Base-by-base conservation (phyloP, 1,140 invertebrate genomes). In the Caenorhabditis inopinata region DNA sequence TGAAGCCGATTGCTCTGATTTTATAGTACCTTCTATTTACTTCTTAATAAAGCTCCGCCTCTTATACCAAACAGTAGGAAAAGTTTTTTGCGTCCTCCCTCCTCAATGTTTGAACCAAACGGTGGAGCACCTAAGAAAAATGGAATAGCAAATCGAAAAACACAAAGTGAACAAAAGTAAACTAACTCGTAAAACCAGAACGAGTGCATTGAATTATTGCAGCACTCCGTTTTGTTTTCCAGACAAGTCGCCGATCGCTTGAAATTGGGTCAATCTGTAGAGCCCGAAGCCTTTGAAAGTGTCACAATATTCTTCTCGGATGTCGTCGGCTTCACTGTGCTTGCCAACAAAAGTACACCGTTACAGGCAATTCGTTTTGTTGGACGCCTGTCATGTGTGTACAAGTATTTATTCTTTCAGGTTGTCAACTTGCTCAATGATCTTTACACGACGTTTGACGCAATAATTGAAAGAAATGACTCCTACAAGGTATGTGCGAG, bases 391-490 rank as follows among this genome's bases (percentile, higher is more conserved):
- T n/a, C n/a, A 12, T 45, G 2, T 75, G 21, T 75, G 29, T 51
- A 27, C 48, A 42, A 47, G 7, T 75, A 29, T 48, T 75, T 75
- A 45, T 35, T 76, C 35, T 38, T 82, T 47, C 81, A 92, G 91
- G 95, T 98, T 32, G 95, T 98, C 1, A 94, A 96, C 88, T 91
- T 98, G 1, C 92, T 98, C 6, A 98, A 97, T 89, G 95, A 97
- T 89, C 91, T 97, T 11, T 97, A 97, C 89, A 96, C 95, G 7
- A 93, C 93, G 82, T 97, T 97, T 88, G 96, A 98, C 89, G 94
- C 93, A 0, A 95, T 96, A 83, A 95, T 97, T 82, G 95, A 95
- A 87, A 93, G 95, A 84, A 97, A 95, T 85, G 95, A 97, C 90
- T 95, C 97, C 7, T 98, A 98, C 89, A 98, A 98, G 92, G 96